A percentile compares a stretch with the other conserved stretches of the same genome.
These are phyloP conservation scores for Nesometra sesokonis DNA, from an alignment of 35 echinoderm and acorn worm species.

Conservation along the genomic window DNA sequence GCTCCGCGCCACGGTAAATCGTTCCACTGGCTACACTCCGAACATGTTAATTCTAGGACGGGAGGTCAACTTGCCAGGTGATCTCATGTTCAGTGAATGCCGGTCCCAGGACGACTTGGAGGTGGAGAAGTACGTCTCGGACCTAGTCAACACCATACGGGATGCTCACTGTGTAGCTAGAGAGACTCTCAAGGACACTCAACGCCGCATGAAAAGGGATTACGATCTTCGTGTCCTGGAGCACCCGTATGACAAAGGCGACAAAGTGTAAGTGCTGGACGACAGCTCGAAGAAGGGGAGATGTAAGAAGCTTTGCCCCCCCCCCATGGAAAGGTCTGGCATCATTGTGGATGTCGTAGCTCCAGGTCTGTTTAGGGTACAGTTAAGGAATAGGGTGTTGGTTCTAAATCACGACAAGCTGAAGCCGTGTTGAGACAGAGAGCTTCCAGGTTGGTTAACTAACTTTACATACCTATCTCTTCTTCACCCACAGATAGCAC, in stretches of 20 bases:
- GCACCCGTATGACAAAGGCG: constrained; percentile 3
- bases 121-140: not conserved
- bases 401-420: constrained; percentile 33
- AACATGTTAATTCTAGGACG: constrained; percentile 41
- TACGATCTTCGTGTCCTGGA: constrained; percentile 21
- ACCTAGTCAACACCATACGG: constrained; percentile 1
- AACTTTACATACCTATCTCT: too few relatives aligned
- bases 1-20: constrained; percentile 33
- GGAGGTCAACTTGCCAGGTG: constrained; percentile 36
- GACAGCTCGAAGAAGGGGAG: not conserved
- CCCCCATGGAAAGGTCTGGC: constrained; percentile 35
- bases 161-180: constrained; percentile 20
- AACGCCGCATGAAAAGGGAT: constrained; percentile 24
- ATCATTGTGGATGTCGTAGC: constrained; percentile 14
- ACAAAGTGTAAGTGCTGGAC: constrained; percentile 41
- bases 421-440: constrained; percentile 5
- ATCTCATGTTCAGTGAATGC: constrained; percentile 8
- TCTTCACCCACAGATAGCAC: too few relatives aligned
- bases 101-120: not conserved
- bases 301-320: constrained; percentile 21
- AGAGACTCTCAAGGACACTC: constrained; percentile 2
- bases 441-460: too few relatives aligned
- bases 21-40: constrained; percentile 31
- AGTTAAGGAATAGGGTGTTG: constrained; percentile 8
- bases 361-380: constrained; percentile 28